These are phyloP conservation scores for Cerceris ruficornis DNA, from an alignment of 2,888 invertebrate genomes.

Conservation along the genomic window DNA sequence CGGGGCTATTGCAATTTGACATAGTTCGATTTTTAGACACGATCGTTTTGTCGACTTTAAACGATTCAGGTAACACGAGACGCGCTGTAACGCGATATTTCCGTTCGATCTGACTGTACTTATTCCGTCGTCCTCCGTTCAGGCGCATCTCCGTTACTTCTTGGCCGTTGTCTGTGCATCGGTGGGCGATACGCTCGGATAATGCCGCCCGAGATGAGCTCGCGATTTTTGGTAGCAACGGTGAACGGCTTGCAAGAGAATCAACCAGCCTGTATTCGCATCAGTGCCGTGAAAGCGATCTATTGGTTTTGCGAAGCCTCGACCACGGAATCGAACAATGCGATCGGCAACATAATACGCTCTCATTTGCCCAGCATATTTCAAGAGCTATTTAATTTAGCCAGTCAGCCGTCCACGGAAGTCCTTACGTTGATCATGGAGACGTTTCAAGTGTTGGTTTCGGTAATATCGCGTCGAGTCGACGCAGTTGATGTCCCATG, in stretches of 20 bases:
- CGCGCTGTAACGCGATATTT: not conserved
- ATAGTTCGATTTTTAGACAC: conserved; percentile 80
- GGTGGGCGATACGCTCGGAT: conserved; percentile 83
- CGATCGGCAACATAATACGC: conserved; percentile 69
- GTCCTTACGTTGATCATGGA: conserved; percentile 76
- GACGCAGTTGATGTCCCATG: too few species aligned
- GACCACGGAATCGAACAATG: conserved; percentile 57
- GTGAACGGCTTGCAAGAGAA: conserved; percentile 83
- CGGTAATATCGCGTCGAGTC: conserved; percentile 74
- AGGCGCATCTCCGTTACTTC: conserved; percentile 82
- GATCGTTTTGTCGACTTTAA: conserved; percentile 82
- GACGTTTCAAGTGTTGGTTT: conserved; percentile 73
- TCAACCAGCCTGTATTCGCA: conserved; percentile 83
- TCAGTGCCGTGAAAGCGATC: conserved; percentile 83
- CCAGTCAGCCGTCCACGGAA: conserved; percentile 75
- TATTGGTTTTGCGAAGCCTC: conserved; percentile 82
- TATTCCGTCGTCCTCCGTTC: not conserved
- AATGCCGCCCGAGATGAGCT: conserved; percentile 82
- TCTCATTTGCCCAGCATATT: conserved; percentile 76
- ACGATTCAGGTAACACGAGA: conserved; percentile 78
- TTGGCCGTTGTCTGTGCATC: conserved; percentile 84
- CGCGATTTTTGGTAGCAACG: conserved; percentile 83
- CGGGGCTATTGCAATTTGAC: conserved; percentile 76
- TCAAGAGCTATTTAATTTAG: conserved; percentile 75
- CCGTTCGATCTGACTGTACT: too few species aligned